Evolutionary conservation across 2,113 vertebrate genomes (phyloP), one percentile per base, ranked within the genome.

Genomic region (Stegostoma tigrinum): DNA sequence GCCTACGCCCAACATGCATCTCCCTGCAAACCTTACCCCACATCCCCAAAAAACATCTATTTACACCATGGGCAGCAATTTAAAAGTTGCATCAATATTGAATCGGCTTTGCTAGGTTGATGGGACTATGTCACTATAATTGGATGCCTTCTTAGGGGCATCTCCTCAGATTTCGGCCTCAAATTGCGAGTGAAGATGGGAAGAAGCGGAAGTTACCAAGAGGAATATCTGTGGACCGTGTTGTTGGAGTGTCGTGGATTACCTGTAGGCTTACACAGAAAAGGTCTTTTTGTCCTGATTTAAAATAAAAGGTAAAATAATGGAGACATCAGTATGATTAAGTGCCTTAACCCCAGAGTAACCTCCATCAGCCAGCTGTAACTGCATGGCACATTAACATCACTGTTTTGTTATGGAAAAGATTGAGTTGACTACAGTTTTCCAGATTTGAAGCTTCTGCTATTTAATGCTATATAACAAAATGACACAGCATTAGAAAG

Each of bases 311-410:
- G 34, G 19, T 66, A 93, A 93, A 38, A 38, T 66, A 93, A 93
- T n/a, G 38, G 55, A 67, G 27, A n/a, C 55, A 55, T 91, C 55
- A 91, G 10, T 61, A 61, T 91, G 87, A 61, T 91, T 64, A 91
- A 91, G 52, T 61, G 55, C 87, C 87, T 83, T 91, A 91, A 64
- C 87, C 87, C 55, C 34, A 64, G 87, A 64, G 52, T 64, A 91
- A 64, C 87, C 87, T 91, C 52, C 55, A n/a, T 61, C 30, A 91
- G 52, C 52, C 30, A 91, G 87, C 87, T 91, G 52, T 91, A 91
- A 64, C 30, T 55, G 38, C 38, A 83, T 83, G 80, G 80, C 55
- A 91, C 55, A 61, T 91, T 17, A 30, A 61, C 87, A 64, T 91
- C 30, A 91, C 30, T 15, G 15, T 64, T 61, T 91, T 91, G 52